Evolutionary conservation across 2,113 vertebrate genomes (phyloP).

Genomic region (Varanus komodoensis): DNA sequence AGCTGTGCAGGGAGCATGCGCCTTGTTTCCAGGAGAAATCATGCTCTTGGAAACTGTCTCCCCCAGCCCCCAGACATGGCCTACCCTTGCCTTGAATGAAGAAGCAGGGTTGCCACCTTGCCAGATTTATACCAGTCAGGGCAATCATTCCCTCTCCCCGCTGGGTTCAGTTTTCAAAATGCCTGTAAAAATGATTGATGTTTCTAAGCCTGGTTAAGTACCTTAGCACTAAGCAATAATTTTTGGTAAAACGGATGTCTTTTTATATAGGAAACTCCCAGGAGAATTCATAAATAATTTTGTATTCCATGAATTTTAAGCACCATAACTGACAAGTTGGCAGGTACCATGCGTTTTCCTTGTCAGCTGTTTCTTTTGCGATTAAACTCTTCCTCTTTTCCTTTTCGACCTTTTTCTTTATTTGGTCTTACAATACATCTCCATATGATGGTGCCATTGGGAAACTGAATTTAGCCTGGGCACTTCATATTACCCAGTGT

Average conservation of each 20-base stretch:
- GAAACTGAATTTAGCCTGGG: neutral
- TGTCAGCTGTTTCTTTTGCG: neutral
- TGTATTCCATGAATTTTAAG: constrained; percentile 28
- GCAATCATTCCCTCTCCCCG: neutral
- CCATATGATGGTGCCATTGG: neutral
- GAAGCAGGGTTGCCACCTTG: neutral
- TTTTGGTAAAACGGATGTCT: neutral
- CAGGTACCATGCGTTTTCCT: constrained; percentile 4
- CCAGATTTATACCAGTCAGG: neutral
- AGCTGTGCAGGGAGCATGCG: too few species aligned
- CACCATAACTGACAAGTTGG: constrained; percentile 15
- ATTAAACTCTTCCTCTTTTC: neutral
- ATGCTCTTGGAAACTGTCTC: too few species aligned
- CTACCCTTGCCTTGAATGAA: neutral
- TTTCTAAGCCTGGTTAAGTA: constrained; percentile 2
- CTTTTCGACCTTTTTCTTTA: neutral
- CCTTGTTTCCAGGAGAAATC: too few species aligned
- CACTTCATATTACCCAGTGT: neutral
- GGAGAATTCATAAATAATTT: constrained; percentile 35
- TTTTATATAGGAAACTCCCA: constrained; percentile 25
- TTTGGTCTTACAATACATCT: neutral
- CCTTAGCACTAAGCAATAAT: neutral
- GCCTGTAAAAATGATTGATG: constrained; percentile 13
- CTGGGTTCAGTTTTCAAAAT: neutral
- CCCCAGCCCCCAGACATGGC: too few species aligned